These are phyloP conservation scores for Leptinotarsa juncta DNA, from an alignment of 2,888 invertebrate species.

Conservation along the genomic window DNA sequence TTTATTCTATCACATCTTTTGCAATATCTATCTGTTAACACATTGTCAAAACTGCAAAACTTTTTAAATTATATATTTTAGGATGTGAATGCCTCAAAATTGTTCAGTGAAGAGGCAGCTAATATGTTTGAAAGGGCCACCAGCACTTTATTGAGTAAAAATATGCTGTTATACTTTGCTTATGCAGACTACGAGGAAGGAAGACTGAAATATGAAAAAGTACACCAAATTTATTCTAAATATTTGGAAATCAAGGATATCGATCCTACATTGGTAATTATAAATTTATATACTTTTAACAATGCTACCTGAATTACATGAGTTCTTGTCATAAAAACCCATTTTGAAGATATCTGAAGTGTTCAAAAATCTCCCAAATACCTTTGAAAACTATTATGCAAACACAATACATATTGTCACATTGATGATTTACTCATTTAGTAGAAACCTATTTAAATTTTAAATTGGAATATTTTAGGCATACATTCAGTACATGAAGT, in stretches of 20 bases:
- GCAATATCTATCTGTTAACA: too few relatives aligned
- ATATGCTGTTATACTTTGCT: conserved; percentile 95
- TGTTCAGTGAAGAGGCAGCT: conserved; percentile 95
- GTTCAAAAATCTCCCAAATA: too few relatives aligned
- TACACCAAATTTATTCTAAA: conserved; percentile 94
- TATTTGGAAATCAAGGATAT: conserved; percentile 89
- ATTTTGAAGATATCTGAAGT: too few relatives aligned
- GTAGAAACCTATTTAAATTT: too few relatives aligned
- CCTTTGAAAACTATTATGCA: too few relatives aligned
- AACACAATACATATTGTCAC: too few relatives aligned
- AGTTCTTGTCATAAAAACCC: background rate
- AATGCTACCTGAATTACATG: background rate
- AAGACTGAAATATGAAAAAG: conserved; percentile 94
- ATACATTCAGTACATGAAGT: conserved; percentile 99
- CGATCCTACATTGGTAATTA: conserved; percentile 91
- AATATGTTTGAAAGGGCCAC: conserved; percentile 96
- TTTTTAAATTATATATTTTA: conserved; percentile 60
- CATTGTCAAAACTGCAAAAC: too few relatives aligned
- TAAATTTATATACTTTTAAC: background rate
- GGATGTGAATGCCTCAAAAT: conserved; percentile 93
- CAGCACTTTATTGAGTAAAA: conserved; percentile 86
- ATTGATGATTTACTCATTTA: too few relatives aligned
- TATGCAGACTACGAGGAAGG: conserved; percentile 99
- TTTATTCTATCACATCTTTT: too few relatives aligned
- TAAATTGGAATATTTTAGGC: conserved; percentile 69